Percentiles rank a stretch among this genome's conserved stretches.
Evolutionary conservation across 2,888 invertebrate species (phyloP).

Genomic region (Eurois occulta): DNA sequence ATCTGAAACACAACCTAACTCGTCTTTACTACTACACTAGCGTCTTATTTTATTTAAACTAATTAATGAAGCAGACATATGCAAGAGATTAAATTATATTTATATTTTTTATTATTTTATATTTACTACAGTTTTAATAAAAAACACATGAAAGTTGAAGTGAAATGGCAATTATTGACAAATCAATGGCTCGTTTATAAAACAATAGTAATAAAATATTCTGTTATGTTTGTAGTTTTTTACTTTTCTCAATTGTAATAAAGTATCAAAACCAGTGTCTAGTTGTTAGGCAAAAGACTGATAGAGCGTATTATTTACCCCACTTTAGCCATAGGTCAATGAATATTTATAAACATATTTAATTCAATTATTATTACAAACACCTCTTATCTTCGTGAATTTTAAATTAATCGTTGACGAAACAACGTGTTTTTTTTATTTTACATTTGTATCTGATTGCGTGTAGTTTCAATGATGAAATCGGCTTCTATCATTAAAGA

Average conservation of each 20-base stretch:
- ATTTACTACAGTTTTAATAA: not conserved
- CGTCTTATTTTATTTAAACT: not conserved
- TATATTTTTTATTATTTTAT: too few species aligned
- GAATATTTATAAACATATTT: not conserved
- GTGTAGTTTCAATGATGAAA: not conserved
- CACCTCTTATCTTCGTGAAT: not conserved
- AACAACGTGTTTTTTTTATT: too few species aligned
- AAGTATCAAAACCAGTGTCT: not conserved
- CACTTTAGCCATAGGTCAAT: not conserved
- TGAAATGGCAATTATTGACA: not conserved
- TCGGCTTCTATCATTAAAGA: not conserved
- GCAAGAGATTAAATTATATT: not conserved
- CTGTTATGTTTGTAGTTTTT: too few species aligned
- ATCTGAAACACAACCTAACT: not conserved
- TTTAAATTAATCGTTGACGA: not conserved
- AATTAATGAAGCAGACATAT: not conserved
- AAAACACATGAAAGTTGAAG: not conserved
- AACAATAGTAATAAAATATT: not conserved
- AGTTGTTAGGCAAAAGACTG: not conserved
- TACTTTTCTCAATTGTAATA: not conserved
- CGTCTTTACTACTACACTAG: conserved; percentile 11
- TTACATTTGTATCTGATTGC: too few species aligned
- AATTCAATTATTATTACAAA: not conserved
- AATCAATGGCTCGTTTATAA: not conserved
- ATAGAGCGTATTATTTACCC: not conserved